Evolutionary conservation across 1,140 invertebrate species (phyloP).

Genomic region (Olivierus martensii): DNA sequence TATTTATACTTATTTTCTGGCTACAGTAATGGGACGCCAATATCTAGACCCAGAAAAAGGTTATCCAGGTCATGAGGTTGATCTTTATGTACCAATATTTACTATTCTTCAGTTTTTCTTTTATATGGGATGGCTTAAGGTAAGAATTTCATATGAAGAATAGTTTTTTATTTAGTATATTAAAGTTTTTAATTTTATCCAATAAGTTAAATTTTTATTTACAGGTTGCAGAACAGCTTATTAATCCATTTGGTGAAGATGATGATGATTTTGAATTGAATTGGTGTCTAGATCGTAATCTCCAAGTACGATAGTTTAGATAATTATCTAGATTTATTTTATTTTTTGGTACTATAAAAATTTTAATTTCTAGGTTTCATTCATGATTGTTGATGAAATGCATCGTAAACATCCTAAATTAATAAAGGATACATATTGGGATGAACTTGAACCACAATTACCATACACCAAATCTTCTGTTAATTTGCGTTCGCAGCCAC

Average conservation of each 20-base stretch:
- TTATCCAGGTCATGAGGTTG: conserved; percentile 22
- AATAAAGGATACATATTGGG: conserved; percentile 32
- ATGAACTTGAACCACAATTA: conserved; percentile 28
- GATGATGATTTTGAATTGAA: conserved; percentile 37
- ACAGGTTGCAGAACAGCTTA: conserved; percentile 28
- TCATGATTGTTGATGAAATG: conserved; percentile 22
- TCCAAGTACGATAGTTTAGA: conserved; percentile 8
- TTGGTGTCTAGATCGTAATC: conserved; percentile 20
- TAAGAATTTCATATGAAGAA: neutral
- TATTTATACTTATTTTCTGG: conserved; percentile 80
- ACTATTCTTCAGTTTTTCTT: conserved; percentile 73
- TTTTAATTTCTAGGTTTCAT: conserved; percentile 10
- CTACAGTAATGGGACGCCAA: conserved; percentile 66
- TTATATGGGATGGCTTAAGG: conserved; percentile 79
- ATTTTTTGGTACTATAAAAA: too few species aligned
- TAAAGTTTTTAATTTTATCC: too few species aligned
- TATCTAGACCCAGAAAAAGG: conserved; percentile 44
- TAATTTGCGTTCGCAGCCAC: conserved; percentile 20
- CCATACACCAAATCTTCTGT: conserved; percentile 28
- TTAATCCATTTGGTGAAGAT: conserved; percentile 38
- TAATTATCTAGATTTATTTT: too few species aligned
- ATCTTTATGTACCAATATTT: conserved; percentile 24
- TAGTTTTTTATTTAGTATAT: too few species aligned
- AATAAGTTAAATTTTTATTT: too few species aligned
- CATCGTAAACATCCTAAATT: conserved; percentile 18